Evolutionary conservation across 2,888 invertebrate genomes (phyloP), one percentile per base, ranked within the genome.

Genomic region (Drosophila tripunctata): DNA sequence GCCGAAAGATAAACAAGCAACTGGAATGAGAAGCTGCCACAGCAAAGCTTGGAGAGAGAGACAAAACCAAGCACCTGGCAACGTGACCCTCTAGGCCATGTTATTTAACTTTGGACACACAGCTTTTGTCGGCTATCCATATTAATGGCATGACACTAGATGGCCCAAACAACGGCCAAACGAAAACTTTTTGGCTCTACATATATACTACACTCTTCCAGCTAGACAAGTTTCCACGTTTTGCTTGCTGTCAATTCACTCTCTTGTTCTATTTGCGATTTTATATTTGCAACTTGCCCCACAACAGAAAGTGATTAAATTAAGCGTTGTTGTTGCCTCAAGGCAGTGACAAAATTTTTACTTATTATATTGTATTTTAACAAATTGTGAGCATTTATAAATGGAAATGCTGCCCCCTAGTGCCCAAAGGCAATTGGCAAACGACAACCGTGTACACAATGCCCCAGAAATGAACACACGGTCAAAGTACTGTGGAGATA

Each of bases 21-120:
- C 24, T 43, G 57, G 61, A 14, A 27, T 43, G 40, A 38, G 33
- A n/a, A 30, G 35, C 52, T 51, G 51, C 15, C 43, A 45, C 15
- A 44, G 35, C 38, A 50, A 58, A 38, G 38, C 3, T 21, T 3
- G 10, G 27, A 27, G 27, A 10, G 27, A 27, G 27, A 30, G 38
- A 35, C 22, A 35, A 40, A 33, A 74, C 69, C 70, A 64, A 64
- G 52, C 63, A 72, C 72, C 75, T 72, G 72, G 52, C 69, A 73
- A 73, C 75, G 38, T 68, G 63, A 72, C 79, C 79, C 56, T 33
- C 56, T 33, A 51, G 85, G 85, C 63, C 76, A 60, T 65, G 61
- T 66, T 86, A 63, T 79, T 82, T 80, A 77, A 83, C 83, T 86
- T 74, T 71, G 73, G 70, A 73, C 75, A 75, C 85, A 66, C 67